Conservation (phyloP, 1,140 invertebrate genomes). For the Sminthurides bifidus region DNA sequence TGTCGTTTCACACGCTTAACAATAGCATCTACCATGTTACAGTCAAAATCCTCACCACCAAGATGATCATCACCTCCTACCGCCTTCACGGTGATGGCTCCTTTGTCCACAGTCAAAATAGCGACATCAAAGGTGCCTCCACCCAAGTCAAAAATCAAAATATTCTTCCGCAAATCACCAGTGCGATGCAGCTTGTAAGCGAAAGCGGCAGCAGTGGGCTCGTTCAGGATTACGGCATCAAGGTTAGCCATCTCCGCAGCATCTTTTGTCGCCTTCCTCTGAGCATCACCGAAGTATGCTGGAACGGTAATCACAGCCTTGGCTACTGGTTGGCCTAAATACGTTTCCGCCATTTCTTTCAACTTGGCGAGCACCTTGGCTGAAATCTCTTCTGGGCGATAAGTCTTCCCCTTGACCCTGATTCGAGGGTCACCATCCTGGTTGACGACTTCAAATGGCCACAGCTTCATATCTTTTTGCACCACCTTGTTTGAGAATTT, state of each 20-base stretch:
- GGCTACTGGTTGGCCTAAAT: constrained; percentile 48
- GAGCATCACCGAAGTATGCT: constrained; percentile 96
- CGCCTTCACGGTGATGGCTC: constrained; percentile 37
- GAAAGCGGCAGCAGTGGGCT: constrained; percentile 98
- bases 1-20: constrained; percentile 45
- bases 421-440: constrained; percentile 20
- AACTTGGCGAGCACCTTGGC: constrained; percentile 42
- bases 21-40: constrained; percentile 34
- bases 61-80: constrained; percentile 38
- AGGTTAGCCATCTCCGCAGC: constrained; percentile 80
- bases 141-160: constrained; percentile 36
- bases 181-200: constrained; percentile 98
- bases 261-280: constrained; percentile 92
- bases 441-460: constrained; percentile 12
- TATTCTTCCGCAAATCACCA: constrained; percentile 30
- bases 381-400: constrained; percentile 43
- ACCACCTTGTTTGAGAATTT: constrained; percentile 42
- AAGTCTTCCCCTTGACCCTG: constrained; percentile 37
- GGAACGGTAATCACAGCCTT: constrained; percentile 96
- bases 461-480: constrained; percentile 46
- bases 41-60: constrained; percentile 37
- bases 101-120: constrained; percentile 45
- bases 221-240: constrained; percentile 98
- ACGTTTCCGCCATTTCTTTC: constrained; percentile 33
- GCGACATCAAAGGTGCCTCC: constrained; percentile 49